Evolutionary conservation across 2,797 vertebrate species (phyloP), one percentile per base, ranked within the genome.

Genomic region (Australoheros facetus): DNA sequence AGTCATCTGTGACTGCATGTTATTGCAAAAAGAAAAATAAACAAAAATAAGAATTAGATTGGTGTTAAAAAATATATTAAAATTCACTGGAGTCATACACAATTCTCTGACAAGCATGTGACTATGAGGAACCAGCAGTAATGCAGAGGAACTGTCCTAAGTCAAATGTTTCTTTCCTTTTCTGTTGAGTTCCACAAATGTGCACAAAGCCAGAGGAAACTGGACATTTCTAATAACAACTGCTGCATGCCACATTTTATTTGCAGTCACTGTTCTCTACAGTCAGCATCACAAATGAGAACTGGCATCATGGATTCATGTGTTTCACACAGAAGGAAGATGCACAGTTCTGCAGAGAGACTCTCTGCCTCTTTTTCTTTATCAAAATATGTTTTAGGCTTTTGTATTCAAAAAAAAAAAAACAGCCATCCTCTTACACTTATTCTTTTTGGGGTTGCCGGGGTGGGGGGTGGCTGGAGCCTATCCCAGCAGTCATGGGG

Each of bases 251-350:
- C 16, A 60, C 73, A 53, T 2, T 48, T 42, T 51, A 76, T n/a
- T 17, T 58, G 56, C 56, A 58, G 56, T 1, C 56, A 12, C 0
- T 34, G 30, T 32, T 34, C 17, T 34, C 30, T 59, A 30, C 10
- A 11, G 1, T 60, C 11, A 12, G 58, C 12, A 19, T 7, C 58
- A 26, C 72, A 73, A 84, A 84, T 17, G 56, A 85, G 83, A 78
- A 53, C n/a, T 51, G 37, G 77, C 42, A 16, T 7, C 1, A 13
- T 58, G 3, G 4, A 2, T 76, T 53, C 2, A 21, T 30, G 5
- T 56, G 10, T 64, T 78, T 54, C 58, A 19, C 71, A 53, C 30
- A 42, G 4, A 19, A 26, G 30, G 19, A 64, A 23, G 72, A 73
- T 17, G 0, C 42, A n/a, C 11, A 73, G 26, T 2, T 0, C 32